Evolutionary conservation across 2,888 invertebrate species (phyloP).

Genomic region (Thecocarcelia acutangulata): DNA sequence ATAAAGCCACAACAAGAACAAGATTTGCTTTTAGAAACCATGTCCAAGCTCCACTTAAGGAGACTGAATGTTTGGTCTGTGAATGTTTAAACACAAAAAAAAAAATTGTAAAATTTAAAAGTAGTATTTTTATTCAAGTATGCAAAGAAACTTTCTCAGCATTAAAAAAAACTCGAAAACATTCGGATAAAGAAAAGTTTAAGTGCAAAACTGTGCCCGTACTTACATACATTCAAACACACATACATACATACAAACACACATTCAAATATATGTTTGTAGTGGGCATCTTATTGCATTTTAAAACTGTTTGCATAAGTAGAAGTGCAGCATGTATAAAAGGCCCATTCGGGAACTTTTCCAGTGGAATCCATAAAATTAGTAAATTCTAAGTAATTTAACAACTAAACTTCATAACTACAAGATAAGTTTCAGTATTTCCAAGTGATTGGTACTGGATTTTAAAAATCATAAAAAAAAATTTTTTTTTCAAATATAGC

Average conservation of each 20-base stretch:
- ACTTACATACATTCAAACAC: not conserved
- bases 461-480: too few relatives aligned
- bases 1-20: constrained; percentile 6
- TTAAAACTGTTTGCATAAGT: too few relatives aligned
- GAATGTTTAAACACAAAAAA: constrained; percentile 55
- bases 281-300: too few relatives aligned
- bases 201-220: too few relatives aligned
- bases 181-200: not conserved
- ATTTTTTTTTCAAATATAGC: too few relatives aligned
- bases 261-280: not conserved
- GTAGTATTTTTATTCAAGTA: constrained; percentile 42
- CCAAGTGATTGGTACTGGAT: too few relatives aligned
- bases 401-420: too few relatives aligned
- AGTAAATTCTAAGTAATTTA: too few relatives aligned
- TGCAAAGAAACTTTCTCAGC: constrained; percentile 49
- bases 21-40: constrained; percentile 32
- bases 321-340: too few relatives aligned
- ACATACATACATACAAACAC: not conserved
- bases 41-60: constrained; percentile 56
- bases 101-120: constrained; percentile 13
- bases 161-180: constrained; percentile 25
- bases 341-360: too few relatives aligned
- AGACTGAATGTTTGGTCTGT: constrained; percentile 58
- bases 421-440: too few relatives aligned
- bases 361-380: too few relatives aligned